Conservation (phyloP, 2,113 vertebrate species). For the Rattus rattus region DNA sequence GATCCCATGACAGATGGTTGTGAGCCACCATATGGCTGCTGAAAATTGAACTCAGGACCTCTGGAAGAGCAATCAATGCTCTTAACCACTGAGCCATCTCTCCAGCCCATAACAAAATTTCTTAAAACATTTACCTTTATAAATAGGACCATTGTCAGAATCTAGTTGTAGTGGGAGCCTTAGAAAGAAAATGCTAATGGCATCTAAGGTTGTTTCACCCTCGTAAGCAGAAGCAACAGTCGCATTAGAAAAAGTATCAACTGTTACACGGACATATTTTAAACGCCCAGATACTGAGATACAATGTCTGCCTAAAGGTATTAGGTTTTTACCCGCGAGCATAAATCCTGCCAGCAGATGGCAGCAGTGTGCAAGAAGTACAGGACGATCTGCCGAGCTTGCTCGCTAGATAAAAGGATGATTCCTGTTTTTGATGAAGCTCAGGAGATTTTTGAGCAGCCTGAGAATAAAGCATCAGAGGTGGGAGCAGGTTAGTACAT, state of each 20-base stretch:
- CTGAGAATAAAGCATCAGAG: background rate
- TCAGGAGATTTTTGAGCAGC: background rate
- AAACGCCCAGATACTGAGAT: background rate
- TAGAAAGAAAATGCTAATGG: background rate
- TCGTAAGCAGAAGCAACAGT: background rate
- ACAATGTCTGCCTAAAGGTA: background rate
- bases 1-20: no score
- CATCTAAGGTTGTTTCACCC: background rate
- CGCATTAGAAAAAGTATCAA: background rate
- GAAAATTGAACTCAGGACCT: no score
- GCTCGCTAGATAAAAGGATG: background rate
- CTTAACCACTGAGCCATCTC: no score
- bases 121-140: background rate
- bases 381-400: background rate
- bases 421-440: background rate
- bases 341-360: background rate
- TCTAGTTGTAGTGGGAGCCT: background rate
- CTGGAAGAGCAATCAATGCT: no score
- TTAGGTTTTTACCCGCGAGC: background rate
- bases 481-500: background rate
- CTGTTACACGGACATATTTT: background rate
- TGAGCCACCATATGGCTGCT: no score
- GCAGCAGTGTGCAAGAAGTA: background rate
- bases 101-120: background rate
- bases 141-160: background rate